A percentile compares a stretch with the other conserved stretches of the same genome.
These are phyloP conservation scores for Asbolus verrucosus DNA, from an alignment of 1,140 invertebrate genomes.

Conservation along the genomic window DNA sequence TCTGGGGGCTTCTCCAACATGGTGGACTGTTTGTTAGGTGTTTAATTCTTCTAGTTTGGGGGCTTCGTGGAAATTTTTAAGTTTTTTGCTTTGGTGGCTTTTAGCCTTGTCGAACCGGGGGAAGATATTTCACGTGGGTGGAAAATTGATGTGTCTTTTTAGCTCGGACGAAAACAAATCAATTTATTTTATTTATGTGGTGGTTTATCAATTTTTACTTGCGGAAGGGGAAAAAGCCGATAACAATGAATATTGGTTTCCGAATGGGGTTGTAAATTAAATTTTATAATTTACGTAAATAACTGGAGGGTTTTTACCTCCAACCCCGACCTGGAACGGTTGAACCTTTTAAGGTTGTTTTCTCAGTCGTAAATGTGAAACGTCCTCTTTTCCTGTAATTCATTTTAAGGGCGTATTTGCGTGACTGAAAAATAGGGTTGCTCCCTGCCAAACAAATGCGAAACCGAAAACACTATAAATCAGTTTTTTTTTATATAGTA, in stretches of 20 bases:
- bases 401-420: conserved; percentile 44
- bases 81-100: too few relatives aligned
- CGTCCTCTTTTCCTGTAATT: conserved; percentile 39
- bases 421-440: conserved; percentile 45
- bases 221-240: too few relatives aligned
- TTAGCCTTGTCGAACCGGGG: too few relatives aligned
- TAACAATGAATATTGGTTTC: too few relatives aligned
- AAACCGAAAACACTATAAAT: conserved; percentile 47
- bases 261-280: too few relatives aligned
- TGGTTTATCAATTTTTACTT: conserved; percentile 5
- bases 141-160: neutral
- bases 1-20: neutral
- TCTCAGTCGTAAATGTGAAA: conserved; percentile 32
- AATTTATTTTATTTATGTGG: conserved; percentile 11
- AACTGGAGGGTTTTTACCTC: conserved; percentile 14
- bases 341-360: conserved; percentile 35
- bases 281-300: conserved; percentile 14
- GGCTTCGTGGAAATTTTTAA: too few relatives aligned
- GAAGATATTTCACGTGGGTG: neutral
- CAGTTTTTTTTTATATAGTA: conserved; percentile 36
- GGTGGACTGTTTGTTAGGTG: conserved; percentile 26
- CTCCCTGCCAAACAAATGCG: conserved; percentile 43
- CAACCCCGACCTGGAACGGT: too few relatives aligned
- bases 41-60: conserved; percentile 38
- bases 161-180: neutral